Percentiles rank a stretch among this genome's conserved stretches.
Evolutionary conservation across 2,797 vertebrate genomes (phyloP).

Genomic region (Diceros bicornis): DNA sequence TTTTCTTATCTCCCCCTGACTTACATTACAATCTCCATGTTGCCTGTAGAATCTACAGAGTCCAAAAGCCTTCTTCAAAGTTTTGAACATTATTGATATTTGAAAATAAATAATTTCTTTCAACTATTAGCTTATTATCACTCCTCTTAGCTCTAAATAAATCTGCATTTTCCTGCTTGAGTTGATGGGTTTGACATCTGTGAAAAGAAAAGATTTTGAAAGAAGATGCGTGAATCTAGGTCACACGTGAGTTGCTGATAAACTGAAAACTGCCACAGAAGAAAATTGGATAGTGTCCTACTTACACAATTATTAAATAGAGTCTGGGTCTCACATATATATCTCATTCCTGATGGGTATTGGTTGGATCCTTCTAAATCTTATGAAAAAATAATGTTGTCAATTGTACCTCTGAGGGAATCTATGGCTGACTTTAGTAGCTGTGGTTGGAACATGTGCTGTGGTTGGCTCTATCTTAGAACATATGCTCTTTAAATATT

Average conservation of each 20-base stretch:
- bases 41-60: not conserved
- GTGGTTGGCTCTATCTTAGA: not conserved
- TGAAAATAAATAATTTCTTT: conserved; percentile 50
- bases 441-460: not conserved
- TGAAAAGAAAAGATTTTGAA: conserved; percentile 80
- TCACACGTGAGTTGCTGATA: conserved; percentile 83
- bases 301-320: conserved; percentile 83
- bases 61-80: not conserved
- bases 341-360: not conserved
- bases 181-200: conserved; percentile 76
- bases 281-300: conserved; percentile 84
- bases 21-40: not conserved
- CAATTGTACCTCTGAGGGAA: not conserved
- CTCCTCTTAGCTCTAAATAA: conserved; percentile 73
- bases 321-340: conserved; percentile 67
- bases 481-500: not conserved
- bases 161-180: conserved; percentile 71
- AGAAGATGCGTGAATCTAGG: conserved; percentile 84
- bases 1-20: not conserved
- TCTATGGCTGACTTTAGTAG: not conserved
- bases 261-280: conserved; percentile 84
- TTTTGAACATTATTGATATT: not conserved
- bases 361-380: not conserved
- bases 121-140: conserved; percentile 14
- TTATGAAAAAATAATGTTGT: not conserved